These are phyloP conservation scores for Geopemphigus sp. DNA, from an alignment of 1,140 invertebrate species.

Conservation along the genomic window DNA sequence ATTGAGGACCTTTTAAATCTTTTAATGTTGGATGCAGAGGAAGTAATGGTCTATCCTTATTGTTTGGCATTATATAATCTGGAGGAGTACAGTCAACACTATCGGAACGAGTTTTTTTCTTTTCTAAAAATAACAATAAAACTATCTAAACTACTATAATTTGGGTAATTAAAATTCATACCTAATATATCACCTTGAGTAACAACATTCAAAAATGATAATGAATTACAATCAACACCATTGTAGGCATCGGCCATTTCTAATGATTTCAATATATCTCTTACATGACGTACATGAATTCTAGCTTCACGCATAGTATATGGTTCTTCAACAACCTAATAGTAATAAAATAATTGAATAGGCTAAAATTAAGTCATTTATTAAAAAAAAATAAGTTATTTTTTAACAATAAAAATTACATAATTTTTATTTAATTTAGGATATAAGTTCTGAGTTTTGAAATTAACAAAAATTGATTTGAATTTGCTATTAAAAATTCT, in stretches of 20 bases:
- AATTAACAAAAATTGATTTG: too few species aligned
- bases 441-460: too few species aligned
- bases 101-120: slow-evolving; percentile 81
- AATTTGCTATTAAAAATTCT: too few species aligned
- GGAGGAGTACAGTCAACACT: slow-evolving; percentile 96
- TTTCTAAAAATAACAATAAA: slow-evolving; percentile 62
- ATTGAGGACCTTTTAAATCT: slow-evolving; percentile 83
- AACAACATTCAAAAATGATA: slow-evolving; percentile 91
- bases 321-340: slow-evolving; percentile 82
- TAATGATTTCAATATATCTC: slow-evolving; percentile 91
- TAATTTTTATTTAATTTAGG: too few species aligned
- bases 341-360: neutral
- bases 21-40: slow-evolving; percentile 86
- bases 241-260: slow-evolving; percentile 93
- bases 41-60: slow-evolving; percentile 79
- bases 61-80: slow-evolving; percentile 90
- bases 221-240: slow-evolving; percentile 91
- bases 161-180: slow-evolving; percentile 53
- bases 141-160: neutral
- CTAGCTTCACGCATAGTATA: slow-evolving; percentile 97
- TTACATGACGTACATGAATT: slow-evolving; percentile 94
- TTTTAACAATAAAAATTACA: too few species aligned
- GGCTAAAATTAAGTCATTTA: too few species aligned
- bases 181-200: slow-evolving; percentile 82
- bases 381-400: too few species aligned